Evolutionary conservation across 2,888 invertebrate genomes (phyloP).

Genomic region (Beris chalybata): DNA sequence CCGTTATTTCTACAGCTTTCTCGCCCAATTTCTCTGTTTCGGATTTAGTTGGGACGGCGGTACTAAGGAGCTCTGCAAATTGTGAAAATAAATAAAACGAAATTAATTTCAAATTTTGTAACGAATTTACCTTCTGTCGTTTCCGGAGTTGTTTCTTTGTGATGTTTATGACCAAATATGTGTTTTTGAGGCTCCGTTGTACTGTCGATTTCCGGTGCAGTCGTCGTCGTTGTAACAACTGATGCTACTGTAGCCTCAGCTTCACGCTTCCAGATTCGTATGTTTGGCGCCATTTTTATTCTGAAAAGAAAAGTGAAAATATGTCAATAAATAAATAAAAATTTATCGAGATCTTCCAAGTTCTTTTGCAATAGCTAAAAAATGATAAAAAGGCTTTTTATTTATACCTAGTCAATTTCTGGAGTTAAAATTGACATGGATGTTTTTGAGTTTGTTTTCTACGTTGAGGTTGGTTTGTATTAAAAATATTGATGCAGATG

Average conservation of each 20-base stretch:
- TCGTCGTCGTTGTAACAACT: neutral
- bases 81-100: neutral
- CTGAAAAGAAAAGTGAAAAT: slow-evolving; percentile 19
- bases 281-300: slow-evolving; percentile 40
- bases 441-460: too few species aligned
- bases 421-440: too few species aligned
- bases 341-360: too few species aligned
- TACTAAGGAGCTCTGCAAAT: slow-evolving; percentile 23
- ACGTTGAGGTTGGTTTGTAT: too few species aligned
- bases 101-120: neutral
- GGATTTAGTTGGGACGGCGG: slow-evolving; percentile 35
- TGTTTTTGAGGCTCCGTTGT: slow-evolving; percentile 26
- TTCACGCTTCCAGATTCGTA: slow-evolving; percentile 38
- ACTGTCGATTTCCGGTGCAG: slow-evolving; percentile 15
- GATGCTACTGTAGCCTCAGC: slow-evolving; percentile 21
- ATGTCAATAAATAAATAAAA: neutral
- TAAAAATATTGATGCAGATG: too few species aligned
- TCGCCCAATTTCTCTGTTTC: slow-evolving; percentile 54
- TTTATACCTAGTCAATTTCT: too few species aligned
- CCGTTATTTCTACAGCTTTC: slow-evolving; percentile 61
- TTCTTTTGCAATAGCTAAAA: too few species aligned
- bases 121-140: slow-evolving; percentile 16
- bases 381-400: too few species aligned
- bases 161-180: slow-evolving; percentile 29
- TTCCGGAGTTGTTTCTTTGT: slow-evolving; percentile 21